Percentiles rank a stretch among this genome's conserved stretches.
These are phyloP conservation scores for Malacoctenus gilli DNA, from an alignment of 2,797 vertebrate genomes.

Conservation along the genomic window DNA sequence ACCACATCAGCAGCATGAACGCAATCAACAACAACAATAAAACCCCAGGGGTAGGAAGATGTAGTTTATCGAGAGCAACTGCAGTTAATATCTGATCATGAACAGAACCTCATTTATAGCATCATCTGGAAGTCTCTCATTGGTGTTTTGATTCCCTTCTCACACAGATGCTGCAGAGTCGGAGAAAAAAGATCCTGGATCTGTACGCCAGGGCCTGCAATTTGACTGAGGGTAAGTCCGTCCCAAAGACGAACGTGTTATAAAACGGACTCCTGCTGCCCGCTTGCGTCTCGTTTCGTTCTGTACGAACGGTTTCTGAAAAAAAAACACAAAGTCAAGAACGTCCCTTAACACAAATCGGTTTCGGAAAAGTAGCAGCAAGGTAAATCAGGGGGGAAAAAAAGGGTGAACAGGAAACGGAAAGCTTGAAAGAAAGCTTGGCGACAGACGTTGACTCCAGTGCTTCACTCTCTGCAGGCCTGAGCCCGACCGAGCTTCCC, in stretches of 20 bases:
- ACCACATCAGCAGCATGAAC: slow-evolving; percentile 71
- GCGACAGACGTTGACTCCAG: not conserved
- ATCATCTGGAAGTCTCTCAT: slow-evolving; percentile 39
- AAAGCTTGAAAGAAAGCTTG: not conserved
- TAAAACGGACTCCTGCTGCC: no score
- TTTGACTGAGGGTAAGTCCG: slow-evolving; percentile 89
- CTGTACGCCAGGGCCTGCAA: slow-evolving; percentile 92
- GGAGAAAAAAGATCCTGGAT: slow-evolving; percentile 97
- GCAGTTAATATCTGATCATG: slow-evolving; percentile 25
- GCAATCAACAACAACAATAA: slow-evolving; percentile 80
- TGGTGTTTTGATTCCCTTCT: not conserved
- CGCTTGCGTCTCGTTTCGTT: no score
- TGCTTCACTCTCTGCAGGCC: slow-evolving; percentile 75
- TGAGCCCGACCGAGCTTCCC: slow-evolving; percentile 95
- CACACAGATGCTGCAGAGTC: slow-evolving; percentile 84
- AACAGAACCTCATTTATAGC: slow-evolving; percentile 35
- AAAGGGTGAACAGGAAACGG: not conserved
- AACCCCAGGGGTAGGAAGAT: slow-evolving; percentile 86
- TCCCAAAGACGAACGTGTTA: not conserved
- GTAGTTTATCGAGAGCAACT: slow-evolving; percentile 17
- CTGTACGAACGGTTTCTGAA: no score
- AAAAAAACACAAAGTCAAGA: no score
- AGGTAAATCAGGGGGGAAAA: not conserved
- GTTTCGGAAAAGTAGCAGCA: not conserved
- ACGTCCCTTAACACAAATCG: no score